Conservation (phyloP, 2,113 vertebrate genomes). For the Poeciliopsis occidentalis region DNA sequence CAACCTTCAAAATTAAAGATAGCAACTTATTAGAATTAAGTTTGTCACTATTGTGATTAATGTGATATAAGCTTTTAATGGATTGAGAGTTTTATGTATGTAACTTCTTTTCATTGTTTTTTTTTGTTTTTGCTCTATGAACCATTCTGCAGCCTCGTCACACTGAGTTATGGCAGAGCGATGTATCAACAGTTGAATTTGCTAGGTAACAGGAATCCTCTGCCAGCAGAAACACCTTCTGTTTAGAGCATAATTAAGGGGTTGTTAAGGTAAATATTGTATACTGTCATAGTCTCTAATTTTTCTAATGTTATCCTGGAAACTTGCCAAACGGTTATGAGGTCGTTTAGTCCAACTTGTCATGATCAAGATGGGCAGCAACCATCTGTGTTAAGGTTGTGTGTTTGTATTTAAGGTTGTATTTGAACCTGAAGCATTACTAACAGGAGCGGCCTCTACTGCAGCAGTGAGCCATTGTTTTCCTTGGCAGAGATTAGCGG, state of each 20-base stretch:
- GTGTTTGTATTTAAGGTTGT: constrained; percentile 16
- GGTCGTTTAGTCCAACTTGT: constrained; percentile 71
- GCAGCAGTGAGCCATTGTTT: constrained; percentile 91
- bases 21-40: no score
- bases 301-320: constrained; percentile 66
- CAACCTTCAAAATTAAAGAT: no score
- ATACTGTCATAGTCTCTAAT: constrained; percentile 4
- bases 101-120: no score
- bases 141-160: neutral
- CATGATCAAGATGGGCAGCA: constrained; percentile 57
- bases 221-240: constrained; percentile 11
- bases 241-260: neutral
- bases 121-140: no score
- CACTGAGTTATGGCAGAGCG: constrained; percentile 1
- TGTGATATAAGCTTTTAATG: no score
- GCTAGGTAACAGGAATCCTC: neutral
- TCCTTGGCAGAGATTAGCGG: constrained; percentile 88
- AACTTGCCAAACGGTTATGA: constrained; percentile 78
- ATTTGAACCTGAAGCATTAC: constrained; percentile 83
- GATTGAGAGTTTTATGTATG: no score
- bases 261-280: neutral
- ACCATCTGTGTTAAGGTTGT: constrained; percentile 1
- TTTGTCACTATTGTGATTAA: no score
- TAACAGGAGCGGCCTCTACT: constrained; percentile 85
- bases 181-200: constrained; percentile 14